Base-by-base conservation (phyloP, 2,888 invertebrate genomes). In the Adelphocoris suturalis region DNA sequence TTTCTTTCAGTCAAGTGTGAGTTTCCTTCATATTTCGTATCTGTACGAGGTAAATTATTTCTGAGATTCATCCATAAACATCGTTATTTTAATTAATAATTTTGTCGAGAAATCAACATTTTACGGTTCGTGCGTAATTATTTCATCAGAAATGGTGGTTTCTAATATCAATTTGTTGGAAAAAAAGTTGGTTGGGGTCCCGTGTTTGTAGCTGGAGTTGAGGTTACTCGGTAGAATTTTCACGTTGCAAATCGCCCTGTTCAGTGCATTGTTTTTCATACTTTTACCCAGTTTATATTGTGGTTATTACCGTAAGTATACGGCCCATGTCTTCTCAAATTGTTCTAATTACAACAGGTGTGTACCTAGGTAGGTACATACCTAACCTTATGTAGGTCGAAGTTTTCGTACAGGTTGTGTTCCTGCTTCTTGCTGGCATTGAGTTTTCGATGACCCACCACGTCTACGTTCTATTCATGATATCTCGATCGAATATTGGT, bases 21-120 rank as follows among this genome's bases (percentile, higher is more conserved):
- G 68, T 68, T 68, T 68, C 68, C 27, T 68, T 68, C 68, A 68
- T 68, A 23, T 12, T 68, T 23, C 19, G 68, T 68, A 23, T 68
- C 19, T 19, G 27, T 19, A 19, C 19, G 68, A 68, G 68, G 68
- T 68, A 68, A 68, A 23, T 68, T 68, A 23, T 23, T 68, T 68
- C 23, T 19, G 68, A 68, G 27, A 23, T 68, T 23, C 23, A 68
- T 68, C 68, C 27, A 68, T 23, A 68, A 68, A 68, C 68, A 68
- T 68, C 68, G n/a, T 13, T 27, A 7, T 11, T 12, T 23, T 23
- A 12, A 23, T 19, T 11, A 2, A 23, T 27, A 12, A 11, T 68
- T 19, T 68, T 3, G 23, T 68, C 23, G 12, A 12, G 12, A 11
- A 12, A 23, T 68, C 12, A 19, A 11, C 0, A 23, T 68, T 68